phyloP scores from a whole-genome alignment of 2,113 vertebrate species.

The Zosterops hypoxanthus region DNA sequence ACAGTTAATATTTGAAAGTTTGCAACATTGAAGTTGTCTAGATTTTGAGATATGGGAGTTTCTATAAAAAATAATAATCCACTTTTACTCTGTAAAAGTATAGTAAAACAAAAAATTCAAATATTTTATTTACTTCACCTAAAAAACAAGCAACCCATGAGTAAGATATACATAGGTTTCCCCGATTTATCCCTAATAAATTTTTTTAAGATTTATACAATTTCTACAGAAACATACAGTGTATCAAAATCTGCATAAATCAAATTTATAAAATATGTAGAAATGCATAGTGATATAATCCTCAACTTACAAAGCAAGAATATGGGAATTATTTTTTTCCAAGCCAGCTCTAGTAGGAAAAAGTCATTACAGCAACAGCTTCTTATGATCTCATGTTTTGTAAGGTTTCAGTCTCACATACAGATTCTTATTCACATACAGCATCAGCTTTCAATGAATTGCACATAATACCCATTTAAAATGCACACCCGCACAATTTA shows the following conservation, averaged over 20 bases:
- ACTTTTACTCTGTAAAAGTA: constrained; percentile 16
- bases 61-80: not conserved
- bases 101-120: constrained; percentile 72
- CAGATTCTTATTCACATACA: constrained; percentile 65
- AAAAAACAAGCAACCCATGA: constrained; percentile 83
- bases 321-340: constrained; percentile 74
- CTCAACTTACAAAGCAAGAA: constrained; percentile 80
- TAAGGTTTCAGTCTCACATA: constrained; percentile 68
- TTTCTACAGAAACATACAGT: constrained; percentile 89
- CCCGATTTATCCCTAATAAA: constrained; percentile 79
- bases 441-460: constrained; percentile 68
- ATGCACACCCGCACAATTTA: constrained; percentile 55
- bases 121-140: constrained; percentile 81
- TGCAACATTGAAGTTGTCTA: not conserved
- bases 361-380: constrained; percentile 74
- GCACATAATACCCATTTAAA: constrained; percentile 74
- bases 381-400: constrained; percentile 55
- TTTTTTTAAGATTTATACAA: constrained; percentile 80
- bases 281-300: constrained; percentile 86
- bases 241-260: constrained; percentile 88
- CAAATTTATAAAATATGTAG: constrained; percentile 86
- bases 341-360: constrained; percentile 75
- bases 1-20: not conserved
- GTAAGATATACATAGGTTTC: constrained; percentile 77
- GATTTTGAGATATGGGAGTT: not conserved